Conservation (phyloP, 2,797 vertebrate genomes). For the Astyanax mexicanus region DNA sequence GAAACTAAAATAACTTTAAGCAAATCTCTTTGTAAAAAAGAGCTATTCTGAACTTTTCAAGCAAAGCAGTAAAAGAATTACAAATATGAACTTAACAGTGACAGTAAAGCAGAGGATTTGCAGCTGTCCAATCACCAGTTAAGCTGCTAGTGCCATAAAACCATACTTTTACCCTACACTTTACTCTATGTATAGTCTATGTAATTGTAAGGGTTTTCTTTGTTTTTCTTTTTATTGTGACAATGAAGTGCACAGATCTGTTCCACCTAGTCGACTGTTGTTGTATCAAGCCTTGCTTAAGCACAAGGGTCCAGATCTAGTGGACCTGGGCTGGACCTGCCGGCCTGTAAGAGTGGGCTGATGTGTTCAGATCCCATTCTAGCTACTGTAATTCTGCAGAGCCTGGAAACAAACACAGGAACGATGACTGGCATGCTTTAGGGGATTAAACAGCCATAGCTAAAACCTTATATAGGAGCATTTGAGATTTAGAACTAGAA, state of each 20-base stretch:
- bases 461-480: neutral
- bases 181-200: neutral
- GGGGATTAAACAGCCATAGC: neutral
- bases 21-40: neutral
- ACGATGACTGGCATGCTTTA: neutral
- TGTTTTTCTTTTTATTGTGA: neutral
- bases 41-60: too few species aligned
- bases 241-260: neutral
- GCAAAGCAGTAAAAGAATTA: too few species aligned
- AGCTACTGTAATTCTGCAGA: neutral
- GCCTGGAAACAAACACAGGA: neutral
- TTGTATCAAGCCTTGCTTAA: constrained; percentile 9
- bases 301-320: neutral
- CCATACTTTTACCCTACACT: too few species aligned
- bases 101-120: too few species aligned
- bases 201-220: neutral
- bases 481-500: constrained; percentile 7
- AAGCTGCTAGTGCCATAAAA: neutral
- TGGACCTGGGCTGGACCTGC: neutral
- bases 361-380: neutral
- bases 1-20: neutral
- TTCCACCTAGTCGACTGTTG: neutral
- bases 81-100: too few species aligned
- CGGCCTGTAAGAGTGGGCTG: neutral
- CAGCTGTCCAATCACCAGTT: neutral